A percentile compares a stretch with the other conserved stretches of the same genome.
Conservation (phyloP, 2,113 vertebrate genomes). For the Macrotis lagotis region DNA sequence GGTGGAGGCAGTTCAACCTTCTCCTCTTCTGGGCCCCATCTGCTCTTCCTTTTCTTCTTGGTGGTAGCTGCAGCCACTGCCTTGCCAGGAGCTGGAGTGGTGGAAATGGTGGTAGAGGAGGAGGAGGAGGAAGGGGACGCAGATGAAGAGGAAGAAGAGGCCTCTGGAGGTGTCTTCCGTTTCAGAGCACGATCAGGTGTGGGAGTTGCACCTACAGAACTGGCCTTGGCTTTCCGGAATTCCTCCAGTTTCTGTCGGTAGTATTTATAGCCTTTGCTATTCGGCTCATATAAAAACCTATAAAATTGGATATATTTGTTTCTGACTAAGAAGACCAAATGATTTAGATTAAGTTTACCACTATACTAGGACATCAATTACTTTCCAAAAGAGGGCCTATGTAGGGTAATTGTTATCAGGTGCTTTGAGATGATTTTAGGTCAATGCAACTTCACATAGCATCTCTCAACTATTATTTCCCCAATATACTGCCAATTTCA, state of each 20-base stretch:
- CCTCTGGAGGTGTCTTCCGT: conserved; percentile 71
- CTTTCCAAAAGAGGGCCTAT: neutral
- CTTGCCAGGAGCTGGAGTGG: conserved; percentile 34
- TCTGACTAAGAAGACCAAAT: neutral
- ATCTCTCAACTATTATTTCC: neutral
- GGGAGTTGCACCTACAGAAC: conserved; percentile 8
- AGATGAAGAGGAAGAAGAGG: neutral
- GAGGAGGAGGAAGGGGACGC: conserved; percentile 26
- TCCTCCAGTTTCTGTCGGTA: conserved; percentile 92
- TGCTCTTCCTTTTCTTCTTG: conserved; percentile 95
- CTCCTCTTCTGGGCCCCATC: conserved; percentile 96
- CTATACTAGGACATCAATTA: neutral
- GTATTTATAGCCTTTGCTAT: conserved; percentile 89
- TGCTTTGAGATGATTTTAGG: neutral
- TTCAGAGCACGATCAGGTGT: conserved; percentile 62
- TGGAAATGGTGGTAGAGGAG: neutral
- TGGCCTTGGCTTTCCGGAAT: conserved; percentile 83
- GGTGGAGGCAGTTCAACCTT: conserved; percentile 90
- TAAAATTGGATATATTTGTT: neutral
- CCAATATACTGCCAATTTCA: accelerated
- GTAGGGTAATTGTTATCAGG: accelerated
- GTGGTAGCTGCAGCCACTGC: conserved; percentile 25
- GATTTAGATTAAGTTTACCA: neutral
- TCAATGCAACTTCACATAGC: accelerated
- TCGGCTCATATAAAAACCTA: conserved; percentile 94